phyloP scores from a whole-genome alignment of 1,140 invertebrate species.

The Lutraria rhynchaena region DNA sequence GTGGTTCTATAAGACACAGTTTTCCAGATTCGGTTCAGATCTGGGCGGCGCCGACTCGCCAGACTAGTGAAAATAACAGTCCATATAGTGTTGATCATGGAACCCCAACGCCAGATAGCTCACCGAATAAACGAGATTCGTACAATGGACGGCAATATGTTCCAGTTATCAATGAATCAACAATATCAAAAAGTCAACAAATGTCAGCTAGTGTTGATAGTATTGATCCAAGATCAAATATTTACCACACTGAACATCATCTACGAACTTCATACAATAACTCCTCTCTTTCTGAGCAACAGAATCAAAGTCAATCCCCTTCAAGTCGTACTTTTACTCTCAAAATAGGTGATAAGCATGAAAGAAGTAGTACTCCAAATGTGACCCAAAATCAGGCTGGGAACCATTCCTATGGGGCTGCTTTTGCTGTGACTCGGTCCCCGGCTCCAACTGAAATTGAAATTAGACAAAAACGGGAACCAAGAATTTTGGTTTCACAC shows the following conservation, averaged over 20 bases:
- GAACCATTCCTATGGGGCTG: slow-evolving; percentile 69
- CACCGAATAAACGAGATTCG: slow-evolving; percentile 12
- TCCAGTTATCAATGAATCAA: slow-evolving; percentile 61
- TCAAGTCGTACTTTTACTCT: slow-evolving; percentile 67
- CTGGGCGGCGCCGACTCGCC: slow-evolving; percentile 35
- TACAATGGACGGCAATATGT: slow-evolving; percentile 68
- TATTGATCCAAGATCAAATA: slow-evolving; percentile 63
- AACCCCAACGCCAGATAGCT: slow-evolving; percentile 35
- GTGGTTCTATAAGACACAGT: slow-evolving; percentile 60
- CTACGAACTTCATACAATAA: slow-evolving; percentile 61
- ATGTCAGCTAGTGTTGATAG: slow-evolving; percentile 72
- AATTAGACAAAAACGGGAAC: slow-evolving; percentile 62
- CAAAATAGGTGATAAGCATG: slow-evolving; percentile 63
- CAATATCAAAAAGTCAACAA: slow-evolving; percentile 53
- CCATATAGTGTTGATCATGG: slow-evolving; percentile 52
- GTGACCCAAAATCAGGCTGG: slow-evolving; percentile 30
- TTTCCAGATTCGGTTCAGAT: slow-evolving; percentile 65
- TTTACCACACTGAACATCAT: slow-evolving; percentile 60
- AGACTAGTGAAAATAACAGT: slow-evolving; percentile 38
- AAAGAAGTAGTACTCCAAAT: slow-evolving; percentile 55
- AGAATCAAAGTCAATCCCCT: slow-evolving; percentile 46
- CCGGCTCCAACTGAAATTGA: slow-evolving; percentile 71
- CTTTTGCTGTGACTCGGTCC: slow-evolving; percentile 74
- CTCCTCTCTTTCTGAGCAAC: slow-evolving; percentile 56
- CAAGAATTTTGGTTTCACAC: slow-evolving; percentile 68